phyloP scores from a whole-genome alignment of 2,113 vertebrate species.

The Chloebia gouldiae region DNA sequence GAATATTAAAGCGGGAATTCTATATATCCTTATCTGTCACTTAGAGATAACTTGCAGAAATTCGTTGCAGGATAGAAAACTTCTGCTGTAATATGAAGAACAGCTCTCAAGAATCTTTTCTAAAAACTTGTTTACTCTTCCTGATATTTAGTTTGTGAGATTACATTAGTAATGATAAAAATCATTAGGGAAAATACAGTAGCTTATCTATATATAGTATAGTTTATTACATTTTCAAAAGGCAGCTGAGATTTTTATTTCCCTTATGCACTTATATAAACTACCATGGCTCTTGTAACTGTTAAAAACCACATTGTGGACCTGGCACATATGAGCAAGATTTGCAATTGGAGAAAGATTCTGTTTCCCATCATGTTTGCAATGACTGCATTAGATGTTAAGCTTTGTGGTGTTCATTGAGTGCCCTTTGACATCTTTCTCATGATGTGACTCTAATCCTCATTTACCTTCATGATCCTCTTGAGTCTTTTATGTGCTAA shows the following conservation, averaged over 20 bases:
- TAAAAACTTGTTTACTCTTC: slow-evolving; percentile 35
- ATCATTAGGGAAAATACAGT: not conserved
- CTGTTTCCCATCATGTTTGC: not conserved
- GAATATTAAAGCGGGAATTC: slow-evolving; percentile 30
- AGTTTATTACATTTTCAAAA: slow-evolving; percentile 15
- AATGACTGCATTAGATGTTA: not conserved
- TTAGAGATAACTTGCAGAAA: slow-evolving; percentile 40
- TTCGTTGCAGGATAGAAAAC: slow-evolving; percentile 45
- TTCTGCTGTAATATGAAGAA: not conserved
- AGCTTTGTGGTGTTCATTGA: not conserved
- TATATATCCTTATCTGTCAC: slow-evolving; percentile 40
- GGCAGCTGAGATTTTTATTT: not conserved
- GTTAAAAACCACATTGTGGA: not conserved
- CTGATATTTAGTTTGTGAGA: slow-evolving; percentile 36
- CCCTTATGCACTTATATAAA: not conserved
- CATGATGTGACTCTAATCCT: not conserved
- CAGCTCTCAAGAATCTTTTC: slow-evolving; percentile 33
- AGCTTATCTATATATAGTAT: not conserved
- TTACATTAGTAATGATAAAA: slow-evolving; percentile 36
- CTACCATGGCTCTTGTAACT: not conserved
- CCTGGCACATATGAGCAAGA: not conserved
- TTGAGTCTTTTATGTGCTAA: not conserved
- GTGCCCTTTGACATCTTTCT: not conserved
- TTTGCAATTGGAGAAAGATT: not conserved
- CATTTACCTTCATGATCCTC: not conserved